Percentiles rank a stretch among this genome's conserved stretches.
phyloP scores from a whole-genome alignment of 2,113 vertebrate genomes.

The Romanogobio albipinnatus region DNA sequence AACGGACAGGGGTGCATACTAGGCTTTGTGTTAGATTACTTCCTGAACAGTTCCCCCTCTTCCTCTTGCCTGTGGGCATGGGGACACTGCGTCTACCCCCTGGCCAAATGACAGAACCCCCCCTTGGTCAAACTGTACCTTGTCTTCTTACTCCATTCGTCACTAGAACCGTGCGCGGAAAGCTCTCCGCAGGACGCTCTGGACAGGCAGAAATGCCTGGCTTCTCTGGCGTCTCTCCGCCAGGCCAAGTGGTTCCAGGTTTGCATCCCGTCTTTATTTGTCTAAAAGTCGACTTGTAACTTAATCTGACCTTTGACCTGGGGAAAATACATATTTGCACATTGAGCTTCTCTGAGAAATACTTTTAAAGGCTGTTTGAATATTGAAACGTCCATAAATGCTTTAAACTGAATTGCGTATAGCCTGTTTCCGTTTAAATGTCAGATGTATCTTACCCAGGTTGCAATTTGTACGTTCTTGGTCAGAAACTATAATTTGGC shows the following conservation, averaged over 20 bases:
- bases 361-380: conserved; percentile 25
- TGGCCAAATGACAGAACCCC: conserved; percentile 91
- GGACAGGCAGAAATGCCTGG: conserved; percentile 99
- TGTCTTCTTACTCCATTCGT: conserved; percentile 98
- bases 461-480: conserved; percentile 29
- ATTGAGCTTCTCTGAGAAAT: not conserved
- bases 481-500: conserved; percentile 34
- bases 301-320: conserved; percentile 40
- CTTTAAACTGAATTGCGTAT: conserved; percentile 14
- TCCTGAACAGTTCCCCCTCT: conserved; percentile 23
- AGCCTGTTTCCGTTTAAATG: conserved; percentile 25
- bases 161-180: conserved; percentile 96
- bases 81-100: conserved; percentile 87
- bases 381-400: conserved; percentile 39
- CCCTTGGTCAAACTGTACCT: conserved; percentile 99
- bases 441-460: conserved; percentile 38
- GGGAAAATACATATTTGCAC: conserved; percentile 35
- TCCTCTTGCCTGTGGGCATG: conserved; percentile 75
- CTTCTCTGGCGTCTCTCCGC: conserved; percentile 99
- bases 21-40: not conserved
- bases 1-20: not conserved
- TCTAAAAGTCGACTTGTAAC: conserved; percentile 51
- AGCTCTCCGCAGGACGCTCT: conserved; percentile 97
- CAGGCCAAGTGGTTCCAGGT: conserved; percentile 99
- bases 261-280: conserved; percentile 98